phyloP scores from a whole-genome alignment of 2,113 vertebrate species.

The Sprattus sprattus region DNA sequence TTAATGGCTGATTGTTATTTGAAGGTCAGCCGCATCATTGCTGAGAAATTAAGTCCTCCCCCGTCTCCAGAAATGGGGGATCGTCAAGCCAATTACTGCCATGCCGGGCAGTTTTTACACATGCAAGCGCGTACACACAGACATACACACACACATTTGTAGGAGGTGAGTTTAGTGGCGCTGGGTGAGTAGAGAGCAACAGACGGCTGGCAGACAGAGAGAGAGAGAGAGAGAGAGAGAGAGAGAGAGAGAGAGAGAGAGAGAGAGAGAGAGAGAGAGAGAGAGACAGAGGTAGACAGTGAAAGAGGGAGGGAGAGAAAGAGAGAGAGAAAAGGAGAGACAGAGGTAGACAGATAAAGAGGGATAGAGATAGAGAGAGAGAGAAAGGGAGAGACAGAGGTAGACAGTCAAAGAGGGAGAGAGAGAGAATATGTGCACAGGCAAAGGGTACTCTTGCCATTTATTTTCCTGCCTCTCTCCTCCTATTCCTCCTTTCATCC shows the following conservation, averaged over 20 bases:
- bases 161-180: background rate
- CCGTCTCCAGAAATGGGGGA: constrained; percentile 3
- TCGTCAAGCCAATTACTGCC: constrained; percentile 17
- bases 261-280: constrained; percentile 19
- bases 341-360: background rate
- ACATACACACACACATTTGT: constrained; percentile 27
- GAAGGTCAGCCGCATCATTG: constrained; percentile 12
- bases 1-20: constrained; percentile 14
- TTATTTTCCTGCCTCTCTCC: background rate
- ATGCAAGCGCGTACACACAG: background rate
- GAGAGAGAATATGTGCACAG: constrained; percentile 32
- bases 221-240: constrained; percentile 17
- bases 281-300: too few species aligned
- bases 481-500: too few species aligned
- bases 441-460: constrained; percentile 16
- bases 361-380: constrained; percentile 19
- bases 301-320: too few species aligned
- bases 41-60: constrained; percentile 19
- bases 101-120: background rate
- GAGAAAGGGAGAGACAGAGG: constrained; percentile 16
- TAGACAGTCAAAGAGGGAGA: constrained; percentile 22
- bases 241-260: background rate
- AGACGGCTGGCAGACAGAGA: background rate
- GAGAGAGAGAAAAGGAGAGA: constrained; percentile 27
- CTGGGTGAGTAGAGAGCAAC: background rate